These are phyloP conservation scores for Sorex maritimensis DNA, from an alignment of 2,797 vertebrate genomes.

Conservation along the genomic window DNA sequence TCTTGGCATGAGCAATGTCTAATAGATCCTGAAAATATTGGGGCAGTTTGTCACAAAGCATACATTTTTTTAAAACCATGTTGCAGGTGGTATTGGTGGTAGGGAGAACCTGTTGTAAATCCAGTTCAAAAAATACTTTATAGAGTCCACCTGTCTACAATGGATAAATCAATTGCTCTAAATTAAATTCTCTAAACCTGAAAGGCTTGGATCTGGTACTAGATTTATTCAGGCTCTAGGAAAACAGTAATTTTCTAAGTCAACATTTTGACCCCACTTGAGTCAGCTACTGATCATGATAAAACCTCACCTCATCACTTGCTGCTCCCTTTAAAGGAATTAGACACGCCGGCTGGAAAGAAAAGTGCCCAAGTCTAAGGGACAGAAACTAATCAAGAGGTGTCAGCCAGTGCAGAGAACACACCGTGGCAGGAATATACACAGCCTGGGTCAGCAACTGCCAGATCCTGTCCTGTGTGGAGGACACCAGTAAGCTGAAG, in stretches of 20 bases:
- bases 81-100: neutral
- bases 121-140: constrained; percentile 88
- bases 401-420: constrained; percentile 71
- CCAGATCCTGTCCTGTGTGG: constrained; percentile 71
- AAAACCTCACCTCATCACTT: constrained; percentile 84
- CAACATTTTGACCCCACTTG: constrained; percentile 89
- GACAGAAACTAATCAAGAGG: constrained; percentile 88
- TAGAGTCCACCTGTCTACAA: constrained; percentile 89
- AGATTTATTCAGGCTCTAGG: constrained; percentile 89
- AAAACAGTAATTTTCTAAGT: constrained; percentile 91
- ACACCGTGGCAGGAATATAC: constrained; percentile 13
- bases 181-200: constrained; percentile 90
- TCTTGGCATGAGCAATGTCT: neutral
- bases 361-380: constrained; percentile 77
- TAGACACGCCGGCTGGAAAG: constrained; percentile 81
- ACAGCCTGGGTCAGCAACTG: constrained; percentile 62
- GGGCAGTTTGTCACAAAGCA: constrained; percentile 67
- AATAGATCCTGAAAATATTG: constrained; percentile 70
- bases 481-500: constrained; percentile 58
- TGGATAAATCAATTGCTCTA: constrained; percentile 91
- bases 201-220: constrained; percentile 84
- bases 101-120: constrained; percentile 86
- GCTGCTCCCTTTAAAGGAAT: constrained; percentile 81
- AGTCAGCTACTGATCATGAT: constrained; percentile 84
- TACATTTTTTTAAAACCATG: constrained; percentile 71